A percentile compares a stretch with the other conserved stretches of the same genome.
These are phyloP conservation scores for Heliconius hortense DNA, from an alignment of 2,888 invertebrate species.

Conservation along the genomic window DNA sequence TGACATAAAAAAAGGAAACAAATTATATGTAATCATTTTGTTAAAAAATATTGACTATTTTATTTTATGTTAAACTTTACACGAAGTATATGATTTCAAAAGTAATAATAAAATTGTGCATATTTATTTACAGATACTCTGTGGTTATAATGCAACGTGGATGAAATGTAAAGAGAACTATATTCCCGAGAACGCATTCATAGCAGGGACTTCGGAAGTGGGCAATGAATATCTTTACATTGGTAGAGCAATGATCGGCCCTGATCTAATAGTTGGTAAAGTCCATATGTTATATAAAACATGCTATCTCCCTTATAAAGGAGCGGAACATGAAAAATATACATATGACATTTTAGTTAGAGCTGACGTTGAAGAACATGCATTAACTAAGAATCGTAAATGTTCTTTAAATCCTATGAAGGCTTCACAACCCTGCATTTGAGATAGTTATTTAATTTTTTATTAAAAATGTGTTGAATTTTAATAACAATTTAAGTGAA, in stretches of 20 bases:
- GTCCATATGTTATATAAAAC: constrained; percentile 84
- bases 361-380: constrained; percentile 21
- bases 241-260: constrained; percentile 86
- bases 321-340: constrained; percentile 47
- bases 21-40: neutral
- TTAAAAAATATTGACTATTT: neutral
- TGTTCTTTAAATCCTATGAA: constrained; percentile 31
- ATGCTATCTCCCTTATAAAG: constrained; percentile 84
- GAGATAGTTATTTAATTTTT: neutral
- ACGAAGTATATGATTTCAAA: neutral
- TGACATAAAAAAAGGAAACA: neutral
- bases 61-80: neutral
- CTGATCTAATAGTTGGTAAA: constrained; percentile 88
- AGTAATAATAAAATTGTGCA: constrained; percentile 1
- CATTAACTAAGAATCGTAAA: constrained; percentile 13
- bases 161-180: constrained; percentile 77
- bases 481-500: no score
- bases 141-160: constrained; percentile 67
- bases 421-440: constrained; percentile 31
- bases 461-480: no score
- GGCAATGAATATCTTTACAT: constrained; percentile 81
- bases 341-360: constrained; percentile 54
- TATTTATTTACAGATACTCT: constrained; percentile 52
- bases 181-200: constrained; percentile 85
- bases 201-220: constrained; percentile 80